A percentile compares a stretch with the other conserved stretches of the same genome.
phyloP scores from a whole-genome alignment of 2,888 invertebrate species.

The Odontothrips loti region DNA sequence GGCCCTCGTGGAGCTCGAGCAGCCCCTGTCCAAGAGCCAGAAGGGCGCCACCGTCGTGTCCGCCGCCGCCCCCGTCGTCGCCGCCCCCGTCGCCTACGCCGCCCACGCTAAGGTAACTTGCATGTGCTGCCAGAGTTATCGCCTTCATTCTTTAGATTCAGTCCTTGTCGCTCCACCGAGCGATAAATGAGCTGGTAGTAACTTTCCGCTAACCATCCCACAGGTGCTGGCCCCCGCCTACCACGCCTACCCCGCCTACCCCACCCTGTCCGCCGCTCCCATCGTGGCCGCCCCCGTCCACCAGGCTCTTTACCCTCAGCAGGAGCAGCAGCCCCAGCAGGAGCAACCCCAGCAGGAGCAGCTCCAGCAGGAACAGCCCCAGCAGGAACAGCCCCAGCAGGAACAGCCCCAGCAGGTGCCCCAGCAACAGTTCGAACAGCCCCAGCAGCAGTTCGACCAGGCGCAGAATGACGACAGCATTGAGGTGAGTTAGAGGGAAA shows the following conservation, averaged over 20 bases:
- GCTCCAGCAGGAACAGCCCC: conserved; percentile 34
- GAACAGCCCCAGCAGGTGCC: conserved; percentile 32
- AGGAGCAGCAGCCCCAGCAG: conserved; percentile 32
- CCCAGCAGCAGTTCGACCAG: conserved; percentile 34
- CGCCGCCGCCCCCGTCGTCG: conserved; percentile 33
- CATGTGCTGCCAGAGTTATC: no score
- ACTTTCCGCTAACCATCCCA: no score
- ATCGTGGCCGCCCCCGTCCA: conserved; percentile 33
- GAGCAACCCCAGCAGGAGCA: background rate
- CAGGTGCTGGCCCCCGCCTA: conserved; percentile 18
- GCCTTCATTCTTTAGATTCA: no score
- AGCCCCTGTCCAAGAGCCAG: conserved; percentile 55
- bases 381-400: conserved; percentile 36
- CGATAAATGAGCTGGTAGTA: no score
- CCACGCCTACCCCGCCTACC: conserved; percentile 23
- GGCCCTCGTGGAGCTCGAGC: conserved; percentile 56
- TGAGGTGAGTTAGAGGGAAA: background rate
- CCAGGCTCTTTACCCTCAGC: conserved; percentile 29
- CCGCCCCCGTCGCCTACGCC: conserved; percentile 1
- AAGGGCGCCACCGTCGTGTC: conserved; percentile 49
- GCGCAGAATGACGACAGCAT: conserved; percentile 32
- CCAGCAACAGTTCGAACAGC: conserved; percentile 35
- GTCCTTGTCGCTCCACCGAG: no score
- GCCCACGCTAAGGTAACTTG: conserved; percentile 8
- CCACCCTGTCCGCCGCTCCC: conserved; percentile 36